These are phyloP conservation scores for Xyrichtys novacula DNA, from an alignment of 2,797 vertebrate genomes.

Conservation along the genomic window DNA sequence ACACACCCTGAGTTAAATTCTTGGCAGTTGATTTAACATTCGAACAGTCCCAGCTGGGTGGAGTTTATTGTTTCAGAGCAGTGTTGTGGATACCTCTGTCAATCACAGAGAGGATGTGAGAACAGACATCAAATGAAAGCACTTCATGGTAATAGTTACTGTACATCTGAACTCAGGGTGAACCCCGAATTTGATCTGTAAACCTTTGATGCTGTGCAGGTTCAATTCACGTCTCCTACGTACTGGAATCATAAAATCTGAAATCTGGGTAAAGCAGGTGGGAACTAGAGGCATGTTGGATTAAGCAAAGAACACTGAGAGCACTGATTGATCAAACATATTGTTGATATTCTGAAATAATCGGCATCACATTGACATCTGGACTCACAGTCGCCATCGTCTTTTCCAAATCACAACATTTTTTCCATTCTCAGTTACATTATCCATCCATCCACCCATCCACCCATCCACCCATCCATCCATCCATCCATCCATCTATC, in stretches of 20 bases:
- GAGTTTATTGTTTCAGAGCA: slow-evolving; percentile 44
- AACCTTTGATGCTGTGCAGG: background rate
- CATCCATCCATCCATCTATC: no score
- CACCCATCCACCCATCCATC: no score
- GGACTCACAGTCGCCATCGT: no score
- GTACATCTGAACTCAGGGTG: background rate
- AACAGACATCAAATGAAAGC: background rate
- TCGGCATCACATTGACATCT: no score
- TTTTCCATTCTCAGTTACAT: no score
- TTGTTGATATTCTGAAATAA: no score
- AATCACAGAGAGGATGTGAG: slow-evolving; percentile 12
- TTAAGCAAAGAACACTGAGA: no score
- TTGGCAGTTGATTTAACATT: slow-evolving; percentile 54
- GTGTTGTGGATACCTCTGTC: slow-evolving; percentile 12
- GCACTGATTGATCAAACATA: no score
- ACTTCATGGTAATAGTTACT: background rate
- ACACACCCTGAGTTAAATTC: slow-evolving; percentile 59
- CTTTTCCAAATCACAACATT: no score
- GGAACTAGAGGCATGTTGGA: background rate
- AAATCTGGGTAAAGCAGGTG: background rate
- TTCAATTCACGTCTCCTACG: background rate
- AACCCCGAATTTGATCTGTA: background rate
- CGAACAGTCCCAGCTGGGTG: slow-evolving; percentile 35
- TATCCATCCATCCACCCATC: no score
- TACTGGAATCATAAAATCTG: background rate